Base-by-base conservation (phyloP, 2,113 vertebrate genomes). In the Peromyscus polionotus region DNA sequence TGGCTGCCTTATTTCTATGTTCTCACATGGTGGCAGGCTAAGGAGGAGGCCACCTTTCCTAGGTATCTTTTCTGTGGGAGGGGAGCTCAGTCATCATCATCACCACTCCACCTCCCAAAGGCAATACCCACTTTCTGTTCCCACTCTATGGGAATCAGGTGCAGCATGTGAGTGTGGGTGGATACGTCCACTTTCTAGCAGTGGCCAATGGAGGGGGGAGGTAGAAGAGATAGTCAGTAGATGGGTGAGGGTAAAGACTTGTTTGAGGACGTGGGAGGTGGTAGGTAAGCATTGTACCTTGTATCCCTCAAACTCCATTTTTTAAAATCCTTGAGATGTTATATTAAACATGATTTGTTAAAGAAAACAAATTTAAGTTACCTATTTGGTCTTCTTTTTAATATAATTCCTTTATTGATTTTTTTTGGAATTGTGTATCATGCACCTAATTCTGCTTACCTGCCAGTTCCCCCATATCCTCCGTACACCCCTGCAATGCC, bases 241-340 rank as follows among this genome's bases (percentile, higher is more conserved):
- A 13, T 28, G 22, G 33, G 2, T 51, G 1, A 5, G n/a, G 1
- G 6, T 63, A 2, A 26, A 12, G 12, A 17, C 17, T 61, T 84
- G 77, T 7, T 88, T 80, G 48, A 33, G 45, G 85, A 26, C 14
- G 7, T 16, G 33, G 19, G 24, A 17, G 1, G 14, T 28, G 4
- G 1, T 48, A 36, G 17, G 20, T 9, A 5, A 3, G 33, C 14
- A 48, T 12, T 20, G 1, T 28, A 42, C 12, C 16, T 3, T 36
- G 9, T 3, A 1, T 2, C 59, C 51, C 19, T 76, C 10, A 80
- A 80, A 5, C 48, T 22, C 8, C 28, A 31, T 54, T 51, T 57
- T 1, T 51, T 76, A 13, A 8, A 19, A 57, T 36, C 28, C 31
- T 80, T 31, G 31, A 57, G 77, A 20, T 54, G 14, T 54, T 80